A percentile compares a stretch with the other conserved stretches of the same genome.
These are phyloP conservation scores for Lophura nycthemera DNA, from an alignment of 2,113 vertebrate genomes.

Conservation along the genomic window DNA sequence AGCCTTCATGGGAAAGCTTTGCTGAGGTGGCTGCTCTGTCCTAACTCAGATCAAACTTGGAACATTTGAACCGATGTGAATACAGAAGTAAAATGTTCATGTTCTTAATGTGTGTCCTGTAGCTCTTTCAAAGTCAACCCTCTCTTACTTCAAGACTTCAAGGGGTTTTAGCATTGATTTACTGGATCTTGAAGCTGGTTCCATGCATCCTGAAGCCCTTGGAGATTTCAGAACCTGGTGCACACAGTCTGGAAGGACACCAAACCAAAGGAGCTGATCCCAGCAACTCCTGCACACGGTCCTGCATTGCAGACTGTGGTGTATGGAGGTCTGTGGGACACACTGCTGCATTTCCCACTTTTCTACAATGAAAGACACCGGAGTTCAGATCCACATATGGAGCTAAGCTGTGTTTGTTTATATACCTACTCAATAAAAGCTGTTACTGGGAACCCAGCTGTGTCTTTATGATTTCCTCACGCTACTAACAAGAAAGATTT, in stretches of 20 bases:
- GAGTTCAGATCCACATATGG: not conserved
- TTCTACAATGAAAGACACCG: not conserved
- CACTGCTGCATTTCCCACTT: not conserved
- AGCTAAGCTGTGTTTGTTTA: conserved; percentile 11
- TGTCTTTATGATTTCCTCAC: not conserved
- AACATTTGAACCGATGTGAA: not conserved
- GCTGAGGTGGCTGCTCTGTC: fast-evolving
- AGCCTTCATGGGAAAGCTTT: fast-evolving
- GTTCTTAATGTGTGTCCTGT: not conserved
- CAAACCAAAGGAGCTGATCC: fast-evolving
- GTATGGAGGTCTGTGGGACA: not conserved
- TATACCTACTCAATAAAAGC: conserved; percentile 10
- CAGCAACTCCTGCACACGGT: not conserved
- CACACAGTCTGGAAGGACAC: not conserved
- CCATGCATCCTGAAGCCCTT: not conserved
- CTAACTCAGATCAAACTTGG: not conserved
- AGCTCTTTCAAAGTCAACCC: not conserved
- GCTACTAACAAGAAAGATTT: not conserved
- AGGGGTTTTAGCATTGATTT: not conserved
- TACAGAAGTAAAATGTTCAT: not conserved
- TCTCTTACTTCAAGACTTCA: not conserved
- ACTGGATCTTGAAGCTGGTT: not conserved
- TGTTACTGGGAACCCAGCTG: conserved; percentile 26
- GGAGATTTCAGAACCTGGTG: not conserved
- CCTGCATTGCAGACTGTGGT: fast-evolving